Evolutionary conservation across 2,888 invertebrate species (phyloP).

Genomic region (Acanthopleura granulata): DNA sequence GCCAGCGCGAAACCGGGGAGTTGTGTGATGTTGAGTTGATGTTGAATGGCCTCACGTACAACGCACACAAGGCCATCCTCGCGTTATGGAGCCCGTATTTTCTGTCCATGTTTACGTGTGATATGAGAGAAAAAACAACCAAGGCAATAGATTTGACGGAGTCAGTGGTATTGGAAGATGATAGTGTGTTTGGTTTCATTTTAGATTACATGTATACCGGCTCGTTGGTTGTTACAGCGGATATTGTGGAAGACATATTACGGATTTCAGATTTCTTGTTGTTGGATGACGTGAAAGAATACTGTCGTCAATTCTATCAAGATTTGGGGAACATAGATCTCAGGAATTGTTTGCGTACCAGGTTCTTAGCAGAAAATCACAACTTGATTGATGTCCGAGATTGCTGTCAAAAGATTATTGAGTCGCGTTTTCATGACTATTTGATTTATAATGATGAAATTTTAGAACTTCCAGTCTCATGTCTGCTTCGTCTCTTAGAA

Average conservation of each 20-base stretch:
- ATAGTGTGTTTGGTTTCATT: conserved; percentile 55
- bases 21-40: conserved; percentile 61
- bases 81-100: conserved; percentile 66
- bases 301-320: conserved; percentile 61
- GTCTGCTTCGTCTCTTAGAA: conserved; percentile 54
- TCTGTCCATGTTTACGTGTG: conserved; percentile 65
- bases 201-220: conserved; percentile 65
- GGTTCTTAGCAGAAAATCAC: conserved; percentile 60
- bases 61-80: conserved; percentile 60
- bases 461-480: conserved; percentile 54
- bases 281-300: conserved; percentile 64
- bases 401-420: conserved; percentile 56
- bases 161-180: conserved; percentile 57
- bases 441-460: conserved; percentile 62
- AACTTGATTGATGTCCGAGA: conserved; percentile 57
- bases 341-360: conserved; percentile 56
- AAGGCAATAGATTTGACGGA: conserved; percentile 59
- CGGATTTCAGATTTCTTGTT: conserved; percentile 63
- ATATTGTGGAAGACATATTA: conserved; percentile 61
- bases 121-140: conserved; percentile 60
- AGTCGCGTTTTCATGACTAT: conserved; percentile 64
- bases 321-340: conserved; percentile 64
- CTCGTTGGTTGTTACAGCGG: conserved; percentile 50
- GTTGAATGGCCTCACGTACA: conserved; percentile 51
- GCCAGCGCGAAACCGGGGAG: conserved; percentile 63